These are phyloP conservation scores for Blomia tropicalis DNA, from an alignment of 2,888 invertebrate genomes.

Conservation along the genomic window DNA sequence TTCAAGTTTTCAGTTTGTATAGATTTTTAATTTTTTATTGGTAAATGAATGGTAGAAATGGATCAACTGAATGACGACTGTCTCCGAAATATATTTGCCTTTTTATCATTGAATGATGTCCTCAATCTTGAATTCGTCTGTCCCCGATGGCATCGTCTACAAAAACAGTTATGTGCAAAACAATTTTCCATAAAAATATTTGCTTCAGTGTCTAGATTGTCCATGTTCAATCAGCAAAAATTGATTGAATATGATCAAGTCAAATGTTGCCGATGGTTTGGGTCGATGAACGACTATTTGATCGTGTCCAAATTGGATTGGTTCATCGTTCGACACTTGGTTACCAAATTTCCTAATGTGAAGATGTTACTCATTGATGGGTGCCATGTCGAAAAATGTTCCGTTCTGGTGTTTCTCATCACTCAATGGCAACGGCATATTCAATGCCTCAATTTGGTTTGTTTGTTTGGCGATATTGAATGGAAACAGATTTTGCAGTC, in stretches of 20 bases:
- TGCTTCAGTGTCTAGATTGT: not conserved
- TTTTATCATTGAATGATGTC: not conserved
- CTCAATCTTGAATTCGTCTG: slow-evolving; percentile 7
- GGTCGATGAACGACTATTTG: not conserved
- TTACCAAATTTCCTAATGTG: not conserved
- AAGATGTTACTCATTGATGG: slow-evolving; percentile 2
- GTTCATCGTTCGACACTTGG: not conserved
- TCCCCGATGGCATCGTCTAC: not conserved
- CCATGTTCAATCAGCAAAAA: not conserved
- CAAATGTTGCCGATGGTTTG: not conserved
- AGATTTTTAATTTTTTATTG: too few relatives aligned
- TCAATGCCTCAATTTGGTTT: not conserved
- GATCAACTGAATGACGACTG: slow-evolving; percentile 2
- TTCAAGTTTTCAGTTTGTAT: too few relatives aligned
- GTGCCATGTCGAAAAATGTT: not conserved
- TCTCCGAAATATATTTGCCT: not conserved
- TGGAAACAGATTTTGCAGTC: not conserved
- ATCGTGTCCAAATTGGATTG: not conserved
- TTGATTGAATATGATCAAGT: not conserved
- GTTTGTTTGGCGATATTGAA: not conserved
- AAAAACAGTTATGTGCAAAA: not conserved
- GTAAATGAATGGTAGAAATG: too few relatives aligned
- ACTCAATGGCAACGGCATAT: not conserved
- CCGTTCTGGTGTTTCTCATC: not conserved
- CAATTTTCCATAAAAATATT: not conserved